Percentiles rank a stretch among this genome's conserved stretches.
Conservation (phyloP, 2,888 invertebrate genomes). For the Xylota sylvarum region DNA sequence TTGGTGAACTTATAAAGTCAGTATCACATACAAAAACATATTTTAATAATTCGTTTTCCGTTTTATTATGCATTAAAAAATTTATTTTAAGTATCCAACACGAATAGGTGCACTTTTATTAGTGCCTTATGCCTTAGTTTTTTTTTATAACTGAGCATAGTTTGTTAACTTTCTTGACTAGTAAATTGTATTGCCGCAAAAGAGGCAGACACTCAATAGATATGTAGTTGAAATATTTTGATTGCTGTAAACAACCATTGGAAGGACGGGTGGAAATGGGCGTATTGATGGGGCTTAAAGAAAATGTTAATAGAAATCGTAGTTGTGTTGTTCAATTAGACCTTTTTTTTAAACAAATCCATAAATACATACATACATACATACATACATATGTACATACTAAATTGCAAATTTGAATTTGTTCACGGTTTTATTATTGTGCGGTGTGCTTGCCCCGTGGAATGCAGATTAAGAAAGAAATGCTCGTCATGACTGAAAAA, state of each 20-base stretch:
- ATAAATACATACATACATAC: no score
- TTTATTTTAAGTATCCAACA: background rate
- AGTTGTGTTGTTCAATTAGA: conserved; percentile 37
- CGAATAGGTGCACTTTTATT: conserved; percentile 10
- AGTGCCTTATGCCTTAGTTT: background rate
- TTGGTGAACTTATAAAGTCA: conserved; percentile 41
- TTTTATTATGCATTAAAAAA: conserved; percentile 12
- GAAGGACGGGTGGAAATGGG: conserved; percentile 6
- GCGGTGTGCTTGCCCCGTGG: background rate
- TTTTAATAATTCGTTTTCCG: conserved; percentile 9
- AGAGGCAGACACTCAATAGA: conserved; percentile 18
- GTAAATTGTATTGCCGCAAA: conserved; percentile 9
- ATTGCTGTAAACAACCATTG: conserved; percentile 18
- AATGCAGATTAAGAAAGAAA: conserved; percentile 45
- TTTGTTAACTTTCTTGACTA: conserved; percentile 38
- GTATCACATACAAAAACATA: conserved; percentile 20
- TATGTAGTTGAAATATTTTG: conserved; percentile 10
- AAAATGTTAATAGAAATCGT: conserved; percentile 37
- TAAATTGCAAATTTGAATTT: conserved; percentile 38
- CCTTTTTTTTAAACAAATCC: conserved; percentile 30
- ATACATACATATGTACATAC: background rate
- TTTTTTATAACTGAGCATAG: conserved; percentile 15
- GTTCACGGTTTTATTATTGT: conserved; percentile 35
- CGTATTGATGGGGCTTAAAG: conserved; percentile 10
- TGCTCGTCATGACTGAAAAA: conserved; percentile 63